These are phyloP conservation scores for Morpho helenor DNA, from an alignment of 2,888 invertebrate genomes.

Conservation along the genomic window DNA sequence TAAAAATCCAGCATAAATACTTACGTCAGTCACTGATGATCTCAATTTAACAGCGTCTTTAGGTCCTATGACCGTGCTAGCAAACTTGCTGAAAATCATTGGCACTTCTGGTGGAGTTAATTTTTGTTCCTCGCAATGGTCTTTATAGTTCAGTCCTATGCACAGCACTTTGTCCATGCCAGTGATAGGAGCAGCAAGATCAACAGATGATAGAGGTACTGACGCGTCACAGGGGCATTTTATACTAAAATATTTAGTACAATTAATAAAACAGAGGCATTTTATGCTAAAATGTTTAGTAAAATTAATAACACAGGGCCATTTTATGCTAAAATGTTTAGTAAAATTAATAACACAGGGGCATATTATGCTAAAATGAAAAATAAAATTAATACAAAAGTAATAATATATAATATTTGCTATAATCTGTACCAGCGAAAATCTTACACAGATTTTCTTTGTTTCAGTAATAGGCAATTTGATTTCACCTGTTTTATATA, in stretches of 20 bases:
- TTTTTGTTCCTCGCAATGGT: constrained; percentile 92
- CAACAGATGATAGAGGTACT: constrained; percentile 71
- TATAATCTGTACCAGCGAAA: no score
- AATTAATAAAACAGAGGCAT: no score
- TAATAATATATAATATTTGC: no score
- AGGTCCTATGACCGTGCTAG: constrained; percentile 87
- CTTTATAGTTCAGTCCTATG: constrained; percentile 91
- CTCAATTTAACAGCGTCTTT: constrained; percentile 79
- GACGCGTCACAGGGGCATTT: constrained; percentile 29
- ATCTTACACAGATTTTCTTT: no score
- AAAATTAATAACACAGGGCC: constrained; percentile 17
- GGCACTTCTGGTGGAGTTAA: constrained; percentile 85
- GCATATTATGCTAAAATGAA: no score
- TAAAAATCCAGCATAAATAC: constrained; percentile 11
- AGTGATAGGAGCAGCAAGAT: constrained; percentile 85
- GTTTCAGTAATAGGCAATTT: no score
- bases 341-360: no score
- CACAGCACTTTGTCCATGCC: constrained; percentile 92
- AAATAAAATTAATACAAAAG: no score
- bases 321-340: constrained; percentile 10
- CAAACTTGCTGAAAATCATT: constrained; percentile 92
- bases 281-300: constrained; percentile 10
- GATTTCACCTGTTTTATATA: no score
- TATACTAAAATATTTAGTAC: no score
- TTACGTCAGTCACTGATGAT: constrained; percentile 52